Percentiles rank a stretch among this genome's conserved stretches.
These are phyloP conservation scores for Sarcophaga variegata DNA, from an alignment of 2,888 invertebrate genomes.

Conservation along the genomic window DNA sequence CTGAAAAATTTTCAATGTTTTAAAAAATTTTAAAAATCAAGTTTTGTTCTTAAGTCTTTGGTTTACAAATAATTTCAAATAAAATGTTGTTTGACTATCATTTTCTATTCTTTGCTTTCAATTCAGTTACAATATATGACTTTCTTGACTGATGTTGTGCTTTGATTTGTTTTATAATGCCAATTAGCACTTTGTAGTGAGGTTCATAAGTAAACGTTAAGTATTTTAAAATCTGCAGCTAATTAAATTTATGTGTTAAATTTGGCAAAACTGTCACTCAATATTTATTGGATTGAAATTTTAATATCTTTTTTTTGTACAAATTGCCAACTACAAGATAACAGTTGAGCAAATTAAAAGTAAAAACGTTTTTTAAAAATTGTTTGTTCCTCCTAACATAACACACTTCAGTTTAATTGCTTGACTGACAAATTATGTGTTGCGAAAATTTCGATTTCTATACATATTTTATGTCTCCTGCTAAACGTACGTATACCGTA, in stretches of 20 bases:
- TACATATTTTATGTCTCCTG: conserved; percentile 14
- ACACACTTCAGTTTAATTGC: conserved; percentile 41
- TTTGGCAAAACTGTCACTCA: too few relatives aligned
- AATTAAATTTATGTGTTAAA: neutral
- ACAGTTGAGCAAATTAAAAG: neutral
- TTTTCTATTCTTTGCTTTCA: too few relatives aligned
- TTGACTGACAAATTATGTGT: conserved; percentile 63
- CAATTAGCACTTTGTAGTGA: too few relatives aligned
- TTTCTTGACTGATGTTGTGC: too few relatives aligned
- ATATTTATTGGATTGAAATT: neutral
- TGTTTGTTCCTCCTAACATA: neutral
- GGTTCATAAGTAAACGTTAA: too few relatives aligned
- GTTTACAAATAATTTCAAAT: too few relatives aligned
- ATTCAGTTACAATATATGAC: too few relatives aligned
- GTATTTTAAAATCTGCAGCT: neutral
- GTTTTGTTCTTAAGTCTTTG: too few relatives aligned
- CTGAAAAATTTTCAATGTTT: too few relatives aligned
- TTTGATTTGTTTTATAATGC: too few relatives aligned
- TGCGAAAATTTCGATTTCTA: conserved; percentile 41
- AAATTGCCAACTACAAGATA: neutral
- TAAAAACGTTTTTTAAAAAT: neutral
- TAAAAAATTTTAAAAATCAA: too few relatives aligned
- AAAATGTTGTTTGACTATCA: too few relatives aligned
- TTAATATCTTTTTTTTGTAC: neutral
- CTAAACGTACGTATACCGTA: neutral